phyloP scores from a whole-genome alignment of 2,888 invertebrate genomes.

The Lordiphosa fenestrarum region DNA sequence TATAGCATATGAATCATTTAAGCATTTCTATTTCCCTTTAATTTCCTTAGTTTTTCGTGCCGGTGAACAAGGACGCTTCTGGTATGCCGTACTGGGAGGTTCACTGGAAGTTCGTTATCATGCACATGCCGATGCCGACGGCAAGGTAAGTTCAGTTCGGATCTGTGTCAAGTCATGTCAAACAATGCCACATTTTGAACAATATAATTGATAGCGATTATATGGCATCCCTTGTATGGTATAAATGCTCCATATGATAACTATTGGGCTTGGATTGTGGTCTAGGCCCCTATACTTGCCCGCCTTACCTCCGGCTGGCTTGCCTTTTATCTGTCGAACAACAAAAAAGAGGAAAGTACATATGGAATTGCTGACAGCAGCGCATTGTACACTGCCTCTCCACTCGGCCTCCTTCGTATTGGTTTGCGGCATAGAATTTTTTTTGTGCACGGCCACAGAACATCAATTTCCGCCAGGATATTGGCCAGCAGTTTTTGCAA shows the following conservation, averaged over 20 bases:
- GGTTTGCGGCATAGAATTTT: conserved; percentile 34
- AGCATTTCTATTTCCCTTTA: conserved; percentile 3
- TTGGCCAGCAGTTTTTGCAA: conserved; percentile 56
- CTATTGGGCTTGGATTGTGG: conserved; percentile 36
- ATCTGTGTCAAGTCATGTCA: conserved; percentile 17
- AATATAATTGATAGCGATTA: conserved; percentile 70
- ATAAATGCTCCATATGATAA: conserved; percentile 24
- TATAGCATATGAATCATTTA: conserved; percentile 3
- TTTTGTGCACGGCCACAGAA: conserved; percentile 51
- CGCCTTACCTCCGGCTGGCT: conserved; percentile 13
- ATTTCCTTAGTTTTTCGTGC: conserved; percentile 85
- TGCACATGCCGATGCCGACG: conserved; percentile 82
- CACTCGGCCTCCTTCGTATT: conserved; percentile 13
- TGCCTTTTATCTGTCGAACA: conserved; percentile 51
- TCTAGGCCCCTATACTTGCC: conserved; percentile 24
- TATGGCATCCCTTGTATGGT: conserved; percentile 16
- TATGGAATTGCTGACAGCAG: conserved; percentile 58
- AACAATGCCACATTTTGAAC: conserved; percentile 51
- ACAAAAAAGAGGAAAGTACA: conserved; percentile 19
- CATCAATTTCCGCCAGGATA: conserved; percentile 74
- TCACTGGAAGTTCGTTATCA: conserved; percentile 85
- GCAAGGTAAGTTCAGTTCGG: conserved; percentile 82
- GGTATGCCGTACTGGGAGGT: conserved; percentile 89
- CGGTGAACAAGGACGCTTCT: conserved; percentile 89
- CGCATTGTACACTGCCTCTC: conserved; percentile 31